Evolutionary conservation across 2,888 invertebrate species (phyloP), one percentile per base, ranked within the genome.

Genomic region (Stenichneumon culpator): DNA sequence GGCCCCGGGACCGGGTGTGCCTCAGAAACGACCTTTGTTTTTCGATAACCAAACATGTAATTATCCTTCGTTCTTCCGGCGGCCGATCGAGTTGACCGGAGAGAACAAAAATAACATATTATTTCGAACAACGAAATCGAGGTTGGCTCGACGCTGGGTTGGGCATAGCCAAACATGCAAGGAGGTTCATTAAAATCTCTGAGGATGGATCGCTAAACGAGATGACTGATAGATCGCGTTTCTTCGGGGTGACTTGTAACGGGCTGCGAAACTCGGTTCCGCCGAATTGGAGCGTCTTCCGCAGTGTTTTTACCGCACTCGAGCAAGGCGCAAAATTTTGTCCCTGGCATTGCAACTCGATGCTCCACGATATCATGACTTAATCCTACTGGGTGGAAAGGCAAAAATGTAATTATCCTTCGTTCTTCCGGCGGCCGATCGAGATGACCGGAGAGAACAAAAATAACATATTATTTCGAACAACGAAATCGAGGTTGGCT

Each of bases 1-100:
- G 47, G 72, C 67, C 47, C 11, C 63, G 73, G 69, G 80, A 83
- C 69, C 86, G 83, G 82, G 69, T 84, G 82, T 65, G 83, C 74
- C 82, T 60, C 81, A 47, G 57, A 74, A 83, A 80, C 78, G 87
- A 86, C 82, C 86, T 86, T 86, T 88, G 86, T 88, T 84, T 82
- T 65, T 85, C 86, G 87, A 89, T 90, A 88, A 89, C 79, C 87
- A 86, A 89, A 89, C 86, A 86, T 84, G 86, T 82, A 86, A 89
- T 90, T 90, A 88, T 88, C 79, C 83, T 81, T 74, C 74, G 67
- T 14, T 14, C 25, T 60, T 54, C 78, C 77, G 70, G 70, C 74
- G 50, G 50, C 32, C 39, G 50, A 19, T 11, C 36, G 60, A 16
- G 63, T 50, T 22, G 72, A 3, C 57, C 72, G 50, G 54, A 68